phyloP scores from a whole-genome alignment of 2,888 invertebrate genomes.

The Julus scanicus region DNA sequence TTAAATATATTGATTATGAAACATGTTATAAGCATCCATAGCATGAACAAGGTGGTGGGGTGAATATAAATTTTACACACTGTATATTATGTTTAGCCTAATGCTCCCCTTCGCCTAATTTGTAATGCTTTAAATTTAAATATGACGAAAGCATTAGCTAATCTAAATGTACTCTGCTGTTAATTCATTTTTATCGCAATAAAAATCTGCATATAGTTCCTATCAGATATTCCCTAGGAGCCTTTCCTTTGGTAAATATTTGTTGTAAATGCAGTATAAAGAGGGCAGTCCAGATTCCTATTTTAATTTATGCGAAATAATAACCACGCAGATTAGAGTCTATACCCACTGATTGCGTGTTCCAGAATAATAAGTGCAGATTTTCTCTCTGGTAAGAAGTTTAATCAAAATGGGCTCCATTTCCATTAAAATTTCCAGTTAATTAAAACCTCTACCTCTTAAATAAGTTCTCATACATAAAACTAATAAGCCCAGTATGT shows the following conservation, averaged over 20 bases:
- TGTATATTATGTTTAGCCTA: too few species aligned
- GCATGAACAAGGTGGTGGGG: too few species aligned
- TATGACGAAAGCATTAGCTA: background rate
- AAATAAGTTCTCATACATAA: constrained; percentile 21
- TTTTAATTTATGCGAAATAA: constrained; percentile 2
- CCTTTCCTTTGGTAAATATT: background rate
- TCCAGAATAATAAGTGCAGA: background rate
- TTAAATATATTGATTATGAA: too few species aligned
- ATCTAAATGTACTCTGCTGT: background rate
- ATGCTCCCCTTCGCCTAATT: background rate
- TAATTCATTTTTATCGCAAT: background rate
- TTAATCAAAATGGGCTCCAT: constrained; percentile 5
- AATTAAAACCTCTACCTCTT: constrained; percentile 33
- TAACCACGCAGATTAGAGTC: background rate
- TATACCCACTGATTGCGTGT: background rate
- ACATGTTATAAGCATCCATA: too few species aligned
- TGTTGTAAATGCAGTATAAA: background rate
- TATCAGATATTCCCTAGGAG: background rate
- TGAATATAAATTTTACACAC: too few species aligned
- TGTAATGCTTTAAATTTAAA: background rate
- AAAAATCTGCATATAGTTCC: background rate
- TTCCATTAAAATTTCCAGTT: constrained; percentile 28
- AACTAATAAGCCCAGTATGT: constrained; percentile 20
- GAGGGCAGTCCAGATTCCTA: background rate
- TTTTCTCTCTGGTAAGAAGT: background rate